Evolutionary conservation across 2,113 vertebrate species (phyloP).

Genomic region (Nycticryphes semicollaris): DNA sequence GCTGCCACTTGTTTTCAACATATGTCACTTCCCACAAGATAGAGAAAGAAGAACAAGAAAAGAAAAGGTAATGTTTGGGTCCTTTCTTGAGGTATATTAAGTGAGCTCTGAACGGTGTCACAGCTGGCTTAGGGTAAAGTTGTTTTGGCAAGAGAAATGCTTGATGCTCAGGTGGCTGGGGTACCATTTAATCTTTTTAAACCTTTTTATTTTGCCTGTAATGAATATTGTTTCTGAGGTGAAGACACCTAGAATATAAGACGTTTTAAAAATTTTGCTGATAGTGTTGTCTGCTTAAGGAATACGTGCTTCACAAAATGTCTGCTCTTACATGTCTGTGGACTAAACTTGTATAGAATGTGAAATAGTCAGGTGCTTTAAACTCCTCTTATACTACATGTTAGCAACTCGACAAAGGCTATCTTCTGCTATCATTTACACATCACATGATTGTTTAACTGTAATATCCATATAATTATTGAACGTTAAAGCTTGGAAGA

Average conservation of each 20-base stretch:
- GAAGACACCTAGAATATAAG: background rate
- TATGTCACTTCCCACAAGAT: constrained; percentile 96
- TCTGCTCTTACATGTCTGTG: background rate
- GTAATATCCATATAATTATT: background rate
- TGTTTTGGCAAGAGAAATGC: background rate
- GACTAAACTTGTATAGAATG: background rate
- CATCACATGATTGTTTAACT: background rate
- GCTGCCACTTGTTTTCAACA: constrained; percentile 93
- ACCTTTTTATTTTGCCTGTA: background rate
- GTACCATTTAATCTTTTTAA: background rate
- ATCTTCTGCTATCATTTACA: background rate
- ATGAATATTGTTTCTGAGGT: background rate
- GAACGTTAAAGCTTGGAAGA: background rate
- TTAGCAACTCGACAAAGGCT: background rate
- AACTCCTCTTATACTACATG: background rate
- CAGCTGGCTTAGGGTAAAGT: background rate
- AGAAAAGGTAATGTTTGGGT: constrained; percentile 84
- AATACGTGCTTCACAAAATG: background rate
- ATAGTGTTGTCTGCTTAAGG: background rate
- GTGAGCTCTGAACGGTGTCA: background rate
- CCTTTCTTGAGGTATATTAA: background rate
- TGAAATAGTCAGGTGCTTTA: background rate
- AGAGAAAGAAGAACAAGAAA: constrained; percentile 95
- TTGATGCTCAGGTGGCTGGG: background rate
- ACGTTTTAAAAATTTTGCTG: background rate